phyloP scores from a whole-genome alignment of 2,888 invertebrate species.

The Aphidius colemani region DNA sequence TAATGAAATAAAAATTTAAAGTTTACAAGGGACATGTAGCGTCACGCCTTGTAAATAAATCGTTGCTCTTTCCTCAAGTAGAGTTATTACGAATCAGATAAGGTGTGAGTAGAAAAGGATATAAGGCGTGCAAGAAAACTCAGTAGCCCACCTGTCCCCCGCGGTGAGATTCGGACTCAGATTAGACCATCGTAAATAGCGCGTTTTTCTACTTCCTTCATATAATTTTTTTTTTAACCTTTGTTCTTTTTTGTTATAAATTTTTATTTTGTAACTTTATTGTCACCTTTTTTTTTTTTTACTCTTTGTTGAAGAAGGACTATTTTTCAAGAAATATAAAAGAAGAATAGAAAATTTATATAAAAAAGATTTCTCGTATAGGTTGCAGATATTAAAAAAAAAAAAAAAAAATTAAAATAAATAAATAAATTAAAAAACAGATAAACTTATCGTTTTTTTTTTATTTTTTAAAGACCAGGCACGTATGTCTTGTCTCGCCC shows the following conservation, averaged over 20 bases:
- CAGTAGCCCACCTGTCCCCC: constrained; percentile 45
- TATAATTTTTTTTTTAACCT: constrained; percentile 13
- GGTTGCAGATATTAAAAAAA: neutral
- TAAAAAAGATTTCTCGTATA: too few species aligned
- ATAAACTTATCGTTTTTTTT: constrained; percentile 6
- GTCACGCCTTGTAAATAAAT: constrained; percentile 37
- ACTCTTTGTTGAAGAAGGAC: neutral
- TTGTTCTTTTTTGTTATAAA: constrained; percentile 3
- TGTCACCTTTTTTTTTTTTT: constrained; percentile 6
- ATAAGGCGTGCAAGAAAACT: constrained; percentile 36
- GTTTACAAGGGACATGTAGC: constrained; percentile 16
- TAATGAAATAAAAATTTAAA: constrained; percentile 14
- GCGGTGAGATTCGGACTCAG: constrained; percentile 29
- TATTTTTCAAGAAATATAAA: neutral
- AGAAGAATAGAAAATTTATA: neutral
- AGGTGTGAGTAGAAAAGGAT: constrained; percentile 21
- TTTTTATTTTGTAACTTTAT: neutral
- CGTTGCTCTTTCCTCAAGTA: constrained; percentile 30
- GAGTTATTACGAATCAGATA: constrained; percentile 51
- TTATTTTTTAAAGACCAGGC: constrained; percentile 24
- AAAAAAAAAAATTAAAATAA: neutral
- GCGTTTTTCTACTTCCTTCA: constrained; percentile 32
- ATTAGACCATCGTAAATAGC: constrained; percentile 35
- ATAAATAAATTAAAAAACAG: neutral
- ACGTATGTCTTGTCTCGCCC: constrained; percentile 37